A percentile compares a stretch with the other conserved stretches of the same genome.
Evolutionary conservation across 1,140 invertebrate species (phyloP).

Genomic region (Lepeophtheirus salmonis): DNA sequence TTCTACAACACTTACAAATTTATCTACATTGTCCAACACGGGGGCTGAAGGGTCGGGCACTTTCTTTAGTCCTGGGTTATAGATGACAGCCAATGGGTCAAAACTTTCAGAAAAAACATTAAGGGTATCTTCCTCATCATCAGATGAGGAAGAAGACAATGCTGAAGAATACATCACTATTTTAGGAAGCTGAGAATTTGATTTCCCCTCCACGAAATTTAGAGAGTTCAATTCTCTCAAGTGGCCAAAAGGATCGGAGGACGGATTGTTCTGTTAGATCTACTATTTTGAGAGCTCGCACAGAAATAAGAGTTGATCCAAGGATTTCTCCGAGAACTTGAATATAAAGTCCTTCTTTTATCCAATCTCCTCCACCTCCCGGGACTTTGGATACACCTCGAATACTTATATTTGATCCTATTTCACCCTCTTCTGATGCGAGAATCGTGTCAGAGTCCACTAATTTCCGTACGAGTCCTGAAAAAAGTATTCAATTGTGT

Average conservation of each 20-base stretch:
- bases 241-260: not conserved
- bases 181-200: not conserved
- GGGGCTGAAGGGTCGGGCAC: not conserved
- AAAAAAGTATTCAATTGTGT: no score
- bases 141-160: not conserved
- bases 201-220: not conserved
- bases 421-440: no score
- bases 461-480: not conserved
- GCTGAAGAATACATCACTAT: not conserved
- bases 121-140: not conserved
- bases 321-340: not conserved
- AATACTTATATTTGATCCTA: not conserved
- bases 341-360: not conserved
- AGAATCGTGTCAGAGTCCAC: not conserved
- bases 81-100: not conserved
- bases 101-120: not conserved
- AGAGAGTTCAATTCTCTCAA: not conserved
- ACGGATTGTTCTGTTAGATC: not conserved
- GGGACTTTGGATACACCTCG: not conserved
- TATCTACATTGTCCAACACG: not conserved
- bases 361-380: not conserved
- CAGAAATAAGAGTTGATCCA: not conserved
- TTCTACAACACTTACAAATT: not conserved
- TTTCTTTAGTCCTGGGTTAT: not conserved
- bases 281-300: not conserved